Conservation (phyloP, 2,888 invertebrate species). For the Orchestes rusci region DNA sequence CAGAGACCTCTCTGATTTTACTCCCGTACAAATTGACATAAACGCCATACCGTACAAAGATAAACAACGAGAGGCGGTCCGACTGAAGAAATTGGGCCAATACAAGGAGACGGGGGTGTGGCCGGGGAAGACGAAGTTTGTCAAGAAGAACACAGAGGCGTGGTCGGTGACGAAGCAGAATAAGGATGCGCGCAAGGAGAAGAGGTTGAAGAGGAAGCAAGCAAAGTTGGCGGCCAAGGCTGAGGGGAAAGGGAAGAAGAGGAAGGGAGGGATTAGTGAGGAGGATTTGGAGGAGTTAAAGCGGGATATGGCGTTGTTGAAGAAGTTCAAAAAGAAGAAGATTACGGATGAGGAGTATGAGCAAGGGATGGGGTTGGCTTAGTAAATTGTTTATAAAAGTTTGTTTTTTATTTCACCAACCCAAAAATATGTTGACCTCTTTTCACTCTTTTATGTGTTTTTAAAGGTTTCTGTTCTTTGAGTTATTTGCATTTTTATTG, state of each 20-base stretch:
- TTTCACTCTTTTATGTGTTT: too few relatives aligned
- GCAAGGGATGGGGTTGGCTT: constrained; percentile 50
- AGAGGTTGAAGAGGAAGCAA: constrained; percentile 56
- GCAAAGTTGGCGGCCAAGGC: constrained; percentile 47
- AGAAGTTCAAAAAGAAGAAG: constrained; percentile 80
- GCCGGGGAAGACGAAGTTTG: constrained; percentile 39
- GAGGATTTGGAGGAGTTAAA: constrained; percentile 72
- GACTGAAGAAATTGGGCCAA: constrained; percentile 62
- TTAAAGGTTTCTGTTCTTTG: too few relatives aligned
- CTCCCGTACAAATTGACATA: constrained; percentile 57
- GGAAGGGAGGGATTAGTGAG: constrained; percentile 51
- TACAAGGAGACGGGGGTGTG: constrained; percentile 64
- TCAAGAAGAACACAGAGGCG: constrained; percentile 57
- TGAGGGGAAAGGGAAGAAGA: constrained; percentile 38
- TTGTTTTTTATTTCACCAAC: too few relatives aligned
- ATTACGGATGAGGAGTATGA: constrained; percentile 61
- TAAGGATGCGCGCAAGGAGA: constrained; percentile 58
- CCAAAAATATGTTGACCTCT: too few relatives aligned
- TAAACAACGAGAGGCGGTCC: constrained; percentile 65
- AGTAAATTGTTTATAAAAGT: too few relatives aligned
- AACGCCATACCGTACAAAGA: constrained; percentile 73
- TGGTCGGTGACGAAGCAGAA: constrained; percentile 73
- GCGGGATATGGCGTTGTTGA: constrained; percentile 74
- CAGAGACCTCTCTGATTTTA: constrained; percentile 49
- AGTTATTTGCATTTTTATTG: too few relatives aligned